Base-by-base conservation (phyloP, 2,888 invertebrate species). In the Drosophila infuscata region DNA sequence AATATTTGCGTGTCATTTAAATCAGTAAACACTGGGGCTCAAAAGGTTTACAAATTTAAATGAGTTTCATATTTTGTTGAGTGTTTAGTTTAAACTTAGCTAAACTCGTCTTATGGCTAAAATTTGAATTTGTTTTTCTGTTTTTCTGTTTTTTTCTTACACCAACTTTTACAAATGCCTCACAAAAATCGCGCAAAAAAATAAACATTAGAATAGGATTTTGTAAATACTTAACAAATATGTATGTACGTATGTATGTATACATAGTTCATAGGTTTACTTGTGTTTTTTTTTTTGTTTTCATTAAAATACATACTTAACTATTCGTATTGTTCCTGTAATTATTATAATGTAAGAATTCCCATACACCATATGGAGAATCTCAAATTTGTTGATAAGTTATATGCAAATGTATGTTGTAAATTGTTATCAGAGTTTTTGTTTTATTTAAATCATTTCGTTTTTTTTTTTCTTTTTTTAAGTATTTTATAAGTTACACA, bases 11-110 rank as follows among this genome's bases (percentile, higher is more conserved):
- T 70, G 69, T 90, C 90, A 92, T 92, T 92, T 91, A 91, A 92
- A 92, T 91, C 78, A 80, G 92, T 83, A 91, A 92, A 91, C 92
- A 70, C 73, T 89, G 92, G 93, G 93, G 93, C 93, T 93, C 93
- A 79, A 76, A 70, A 79, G 85, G 91, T 91, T 92, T 91, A 92
- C 92, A 88, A 87, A 92, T 91, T 91, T 88, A 91, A 92, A 91
- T 91, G 90, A 91, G 78, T 87, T 70, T 67, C 25, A 43, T 58
- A 74, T 63, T 7, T 20, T 59, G 3, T 32, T 30, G 35, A 29
- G 29, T 49, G 17, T 43, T 61, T 65, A 67, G 65, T 69, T 62
- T 65, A 29, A 32, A 71, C 63, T 67, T 71, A 52, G 52, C 32
- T 20, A 75, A 63, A 56, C 46, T 63, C 57, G 46, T 49, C 63